A percentile compares a stretch with the other conserved stretches of the same genome.
Conservation (phyloP, 2,888 invertebrate genomes). For the Sminthurides aquaticus region DNA sequence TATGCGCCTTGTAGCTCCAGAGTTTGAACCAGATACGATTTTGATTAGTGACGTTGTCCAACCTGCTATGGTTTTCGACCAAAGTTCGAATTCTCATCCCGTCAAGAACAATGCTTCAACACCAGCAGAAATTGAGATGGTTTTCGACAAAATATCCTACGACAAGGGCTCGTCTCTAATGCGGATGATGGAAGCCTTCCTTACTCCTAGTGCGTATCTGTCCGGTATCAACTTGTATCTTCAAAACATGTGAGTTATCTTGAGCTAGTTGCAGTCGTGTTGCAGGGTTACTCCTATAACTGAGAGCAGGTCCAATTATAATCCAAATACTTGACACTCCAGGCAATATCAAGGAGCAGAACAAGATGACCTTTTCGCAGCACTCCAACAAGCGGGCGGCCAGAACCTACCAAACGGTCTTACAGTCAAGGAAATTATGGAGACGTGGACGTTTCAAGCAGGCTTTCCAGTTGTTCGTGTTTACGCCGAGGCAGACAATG, state of each 20-base stretch:
- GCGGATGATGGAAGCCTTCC: conserved; percentile 30
- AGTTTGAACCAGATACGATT: conserved; percentile 31
- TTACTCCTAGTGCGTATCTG: conserved; percentile 12
- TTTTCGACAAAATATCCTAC: conserved; percentile 33
- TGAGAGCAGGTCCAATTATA: not conserved
- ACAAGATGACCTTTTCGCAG: conserved; percentile 32
- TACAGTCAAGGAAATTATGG: conserved; percentile 46
- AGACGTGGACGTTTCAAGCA: conserved; percentile 48
- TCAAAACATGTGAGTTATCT: conserved; percentile 20
- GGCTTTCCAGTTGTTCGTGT: conserved; percentile 46
- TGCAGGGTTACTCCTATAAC: not conserved
- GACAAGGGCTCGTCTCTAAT: conserved; percentile 34
- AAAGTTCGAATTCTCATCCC: conserved; percentile 24
- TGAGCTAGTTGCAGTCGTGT: too few relatives aligned
- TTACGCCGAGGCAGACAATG: not conserved
- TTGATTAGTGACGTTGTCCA: conserved; percentile 24
- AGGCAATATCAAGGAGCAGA: conserved; percentile 30
- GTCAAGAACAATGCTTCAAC: conserved; percentile 29
- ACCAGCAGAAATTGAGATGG: conserved; percentile 28
- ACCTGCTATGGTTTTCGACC: conserved; percentile 1
- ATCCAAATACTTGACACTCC: not conserved
- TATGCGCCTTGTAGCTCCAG: conserved; percentile 27
- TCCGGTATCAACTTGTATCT: conserved; percentile 19
- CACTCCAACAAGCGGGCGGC: conserved; percentile 25
- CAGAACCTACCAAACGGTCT: conserved; percentile 14